Evolutionary conservation across 1,140 invertebrate genomes (phyloP).

Genomic region (Orius laevigatus): DNA sequence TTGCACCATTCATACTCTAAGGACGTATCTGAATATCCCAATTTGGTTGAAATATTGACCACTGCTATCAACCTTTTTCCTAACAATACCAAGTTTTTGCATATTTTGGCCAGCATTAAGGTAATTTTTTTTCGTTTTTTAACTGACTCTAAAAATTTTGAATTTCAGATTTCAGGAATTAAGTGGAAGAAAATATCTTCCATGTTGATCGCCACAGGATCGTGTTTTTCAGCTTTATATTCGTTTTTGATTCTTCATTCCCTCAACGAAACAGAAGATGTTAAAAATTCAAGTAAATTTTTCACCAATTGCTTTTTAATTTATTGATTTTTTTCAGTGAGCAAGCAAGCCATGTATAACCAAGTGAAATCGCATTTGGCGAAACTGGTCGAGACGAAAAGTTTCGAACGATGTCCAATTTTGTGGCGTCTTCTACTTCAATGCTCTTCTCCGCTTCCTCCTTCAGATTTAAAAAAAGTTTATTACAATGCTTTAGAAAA

Average conservation of each 20-base stretch:
- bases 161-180: no score
- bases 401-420: constrained; percentile 31
- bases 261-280: no score
- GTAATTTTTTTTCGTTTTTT: constrained; percentile 21
- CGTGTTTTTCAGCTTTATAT: no score
- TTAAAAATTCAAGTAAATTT: no score
- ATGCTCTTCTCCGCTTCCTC: constrained; percentile 24
- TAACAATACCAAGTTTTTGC: constrained; percentile 37
- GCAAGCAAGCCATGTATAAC: no score
- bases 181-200: no score
- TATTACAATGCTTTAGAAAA: constrained; percentile 37
- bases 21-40: not conserved
- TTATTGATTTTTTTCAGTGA: constrained; percentile 2
- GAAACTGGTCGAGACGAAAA: not conserved
- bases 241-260: no score
- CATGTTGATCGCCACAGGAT: no score
- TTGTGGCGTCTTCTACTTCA: constrained; percentile 40
- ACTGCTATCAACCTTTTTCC: constrained; percentile 32
- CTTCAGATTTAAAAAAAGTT: constrained; percentile 27
- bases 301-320: constrained; percentile 12
- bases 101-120: constrained; percentile 26
- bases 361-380: not conserved
- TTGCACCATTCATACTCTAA: not conserved
- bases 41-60: constrained; percentile 2
- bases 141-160: no score